These are phyloP conservation scores for Embiotoca jacksoni DNA, from an alignment of 2,113 vertebrate genomes.

Conservation along the genomic window DNA sequence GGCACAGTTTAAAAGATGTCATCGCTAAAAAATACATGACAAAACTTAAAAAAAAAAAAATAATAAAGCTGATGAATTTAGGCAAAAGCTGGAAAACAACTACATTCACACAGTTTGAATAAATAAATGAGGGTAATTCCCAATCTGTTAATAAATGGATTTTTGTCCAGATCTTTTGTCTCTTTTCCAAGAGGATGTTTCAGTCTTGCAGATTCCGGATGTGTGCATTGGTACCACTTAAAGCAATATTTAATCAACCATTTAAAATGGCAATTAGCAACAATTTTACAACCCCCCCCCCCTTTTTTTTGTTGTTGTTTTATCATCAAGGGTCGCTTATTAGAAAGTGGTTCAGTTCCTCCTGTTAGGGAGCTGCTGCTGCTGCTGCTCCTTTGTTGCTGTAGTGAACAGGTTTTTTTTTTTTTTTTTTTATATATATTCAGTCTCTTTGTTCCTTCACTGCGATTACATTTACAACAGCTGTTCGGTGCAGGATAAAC, in stretches of 20 bases:
- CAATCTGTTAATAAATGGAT: not conserved
- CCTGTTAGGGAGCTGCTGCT: constrained; percentile 23
- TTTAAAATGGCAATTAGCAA: constrained; percentile 10
- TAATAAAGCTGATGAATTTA: no score
- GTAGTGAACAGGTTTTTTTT: not conserved
- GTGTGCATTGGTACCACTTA: not conserved
- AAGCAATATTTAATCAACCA: constrained; percentile 5
- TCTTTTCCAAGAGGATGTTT: not conserved
- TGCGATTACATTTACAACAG: not conserved
- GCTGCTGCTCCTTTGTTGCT: constrained; percentile 18
- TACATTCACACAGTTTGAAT: no score
- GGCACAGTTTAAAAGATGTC: no score
- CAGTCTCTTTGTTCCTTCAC: not conserved
- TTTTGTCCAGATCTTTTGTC: not conserved
- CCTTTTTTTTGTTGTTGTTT: no score
- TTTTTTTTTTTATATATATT: no score
- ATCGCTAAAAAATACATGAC: no score
- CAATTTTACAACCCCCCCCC: not conserved
- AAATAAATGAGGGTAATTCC: no score
- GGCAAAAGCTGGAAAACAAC: no score
- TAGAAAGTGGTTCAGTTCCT: constrained; percentile 7
- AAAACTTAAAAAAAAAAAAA: no score
- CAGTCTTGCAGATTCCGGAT: not conserved
- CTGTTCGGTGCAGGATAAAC: constrained; percentile 5
- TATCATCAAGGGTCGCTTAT: not conserved